Evolutionary conservation across 2,113 vertebrate genomes (phyloP), one percentile per base, ranked within the genome.

Genomic region (Hystrix brachyura): DNA sequence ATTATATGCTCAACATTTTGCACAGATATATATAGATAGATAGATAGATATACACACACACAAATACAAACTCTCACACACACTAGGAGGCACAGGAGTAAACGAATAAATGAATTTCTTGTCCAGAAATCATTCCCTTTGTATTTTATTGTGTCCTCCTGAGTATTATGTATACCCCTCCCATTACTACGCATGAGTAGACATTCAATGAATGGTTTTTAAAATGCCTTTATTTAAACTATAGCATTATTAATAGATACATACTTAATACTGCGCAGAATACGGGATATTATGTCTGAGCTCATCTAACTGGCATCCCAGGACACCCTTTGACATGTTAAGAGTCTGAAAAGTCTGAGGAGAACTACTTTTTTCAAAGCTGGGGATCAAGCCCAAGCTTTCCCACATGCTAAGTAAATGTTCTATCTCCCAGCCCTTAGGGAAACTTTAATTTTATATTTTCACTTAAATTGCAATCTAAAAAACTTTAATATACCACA

Each of bases 381-480:
- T 79, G 51, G 48, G 17, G 29, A 79, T 55, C 7, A 5, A 53
- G 8, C 15, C 25, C 15, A 55, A 34, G 74, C 29, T 48, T 76
- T 15, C 13, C 43, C 5, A 15, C 17, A 84, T 84, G 17, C 43
- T 84, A 84, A 3, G 14, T 27, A 64, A 81, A 15, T 14, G 19
- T 29, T 84, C 17, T 84, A 34, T 48, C 62, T 19, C 62, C 10
- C 29, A 51, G 29, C 18, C 5, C 29, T 48, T 34, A 11, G 51
- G 48, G 38, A 38, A 38, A 8, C n/a, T 55, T 82, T 17, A 60
- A 53, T 69, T 86, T 94, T 90, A 19, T 53, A 8, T 90, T 84
- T 88, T 94, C n/a, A 65, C 85, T 96, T 87, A 87, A 93, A 60
- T 91, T 83, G 46, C 84, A 60, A 81, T 71, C 17, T 55, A 43